Percentiles rank a stretch among this genome's conserved stretches.
phyloP scores from a whole-genome alignment of 2,797 vertebrate genomes.

The Scolopax bukidnonensis region DNA sequence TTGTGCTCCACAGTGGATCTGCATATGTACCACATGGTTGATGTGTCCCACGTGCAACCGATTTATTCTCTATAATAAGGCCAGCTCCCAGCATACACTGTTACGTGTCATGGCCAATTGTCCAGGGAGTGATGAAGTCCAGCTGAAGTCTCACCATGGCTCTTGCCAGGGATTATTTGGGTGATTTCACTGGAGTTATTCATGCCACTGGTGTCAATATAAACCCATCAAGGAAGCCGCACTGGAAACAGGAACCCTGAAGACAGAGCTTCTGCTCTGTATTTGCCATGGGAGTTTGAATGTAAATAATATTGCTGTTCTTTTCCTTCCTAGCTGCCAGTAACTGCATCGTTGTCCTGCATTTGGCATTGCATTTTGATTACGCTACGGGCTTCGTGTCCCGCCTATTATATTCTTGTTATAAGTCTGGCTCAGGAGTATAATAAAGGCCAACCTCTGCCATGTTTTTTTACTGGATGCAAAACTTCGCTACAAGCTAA shows the following conservation, averaged over 20 bases:
- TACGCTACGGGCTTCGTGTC: background rate
- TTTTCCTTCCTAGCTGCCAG: background rate
- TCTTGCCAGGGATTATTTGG: background rate
- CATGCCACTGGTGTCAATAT: background rate
- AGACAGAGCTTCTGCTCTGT: background rate
- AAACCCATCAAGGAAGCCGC: background rate
- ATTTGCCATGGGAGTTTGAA: background rate
- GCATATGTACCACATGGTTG: background rate
- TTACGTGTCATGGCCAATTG: background rate
- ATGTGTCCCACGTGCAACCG: background rate
- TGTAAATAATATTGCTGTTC: background rate
- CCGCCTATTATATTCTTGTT: background rate
- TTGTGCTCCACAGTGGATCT: background rate
- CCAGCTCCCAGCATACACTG: background rate
- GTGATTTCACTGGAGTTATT: background rate
- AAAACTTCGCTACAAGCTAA: background rate
- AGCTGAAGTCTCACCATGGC: background rate
- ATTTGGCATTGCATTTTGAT: background rate
- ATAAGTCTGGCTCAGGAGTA: background rate
- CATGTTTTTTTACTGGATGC: background rate
- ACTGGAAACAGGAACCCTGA: background rate
- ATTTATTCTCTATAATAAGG: slow-evolving; percentile 15
- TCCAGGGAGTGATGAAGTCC: background rate
- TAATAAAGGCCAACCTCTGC: background rate
- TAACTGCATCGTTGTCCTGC: background rate